phyloP scores from a whole-genome alignment of 2,888 invertebrate species.

The Serrognathus titanus region DNA sequence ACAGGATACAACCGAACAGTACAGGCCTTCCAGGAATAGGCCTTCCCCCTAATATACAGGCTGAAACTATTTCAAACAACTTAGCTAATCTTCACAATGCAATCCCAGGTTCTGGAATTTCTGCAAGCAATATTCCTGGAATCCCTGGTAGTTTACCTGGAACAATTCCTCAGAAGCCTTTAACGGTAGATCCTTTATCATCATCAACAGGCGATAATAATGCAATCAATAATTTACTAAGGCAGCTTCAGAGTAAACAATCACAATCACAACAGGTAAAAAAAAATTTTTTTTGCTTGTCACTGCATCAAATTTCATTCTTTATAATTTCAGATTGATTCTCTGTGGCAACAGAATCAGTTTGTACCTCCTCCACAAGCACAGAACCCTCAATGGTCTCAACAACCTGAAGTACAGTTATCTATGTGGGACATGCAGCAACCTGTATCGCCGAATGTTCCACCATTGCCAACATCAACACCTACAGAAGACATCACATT shows the following conservation, averaged over 20 bases:
- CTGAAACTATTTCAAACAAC: constrained; percentile 11
- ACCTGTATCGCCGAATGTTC: constrained; percentile 23
- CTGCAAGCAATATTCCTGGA: constrained; percentile 10
- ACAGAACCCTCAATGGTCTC: constrained; percentile 25
- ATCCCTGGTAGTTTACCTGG: constrained; percentile 8
- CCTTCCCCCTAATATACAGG: constrained; percentile 17
- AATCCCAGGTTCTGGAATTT: constrained; percentile 2
- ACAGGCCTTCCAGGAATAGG: constrained; percentile 21
- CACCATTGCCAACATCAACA: constrained; percentile 16
- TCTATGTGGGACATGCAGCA: constrained; percentile 44
- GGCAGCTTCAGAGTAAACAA: constrained; percentile 49
- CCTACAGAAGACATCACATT: constrained; percentile 8
- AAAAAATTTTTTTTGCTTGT: too few species aligned
- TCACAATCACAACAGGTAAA: constrained; percentile 26
- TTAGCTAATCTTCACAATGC: constrained; percentile 11
- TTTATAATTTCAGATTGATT: constrained; percentile 29
- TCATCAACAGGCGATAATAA: constrained; percentile 11
- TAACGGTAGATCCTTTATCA: constrained; percentile 7
- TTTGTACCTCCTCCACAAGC: constrained; percentile 31
- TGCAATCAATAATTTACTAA: constrained; percentile 51
- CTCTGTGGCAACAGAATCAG: constrained; percentile 45
- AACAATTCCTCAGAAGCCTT: constrained; percentile 10
- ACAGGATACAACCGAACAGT: constrained; percentile 32
- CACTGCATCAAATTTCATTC: constrained; percentile 2
- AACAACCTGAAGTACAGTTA: constrained; percentile 32